phyloP scores from a whole-genome alignment of 1,140 invertebrate species.

The Drosophila repletoides region DNA sequence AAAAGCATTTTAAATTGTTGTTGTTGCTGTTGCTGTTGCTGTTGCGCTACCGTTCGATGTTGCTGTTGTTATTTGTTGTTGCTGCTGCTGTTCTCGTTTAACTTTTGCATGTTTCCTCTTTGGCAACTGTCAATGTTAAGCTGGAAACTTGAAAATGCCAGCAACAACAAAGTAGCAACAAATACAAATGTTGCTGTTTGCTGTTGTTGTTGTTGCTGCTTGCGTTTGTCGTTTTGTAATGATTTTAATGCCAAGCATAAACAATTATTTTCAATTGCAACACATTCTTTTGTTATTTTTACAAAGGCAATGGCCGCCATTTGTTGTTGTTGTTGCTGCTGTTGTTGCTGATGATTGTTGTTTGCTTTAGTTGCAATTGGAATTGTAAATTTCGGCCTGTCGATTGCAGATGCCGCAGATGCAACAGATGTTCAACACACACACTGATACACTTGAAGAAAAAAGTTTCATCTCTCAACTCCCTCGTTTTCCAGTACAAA shows the following conservation, averaged over 20 bases:
- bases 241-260: constrained; percentile 76
- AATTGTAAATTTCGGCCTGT: constrained; percentile 58
- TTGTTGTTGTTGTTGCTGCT: constrained; percentile 29
- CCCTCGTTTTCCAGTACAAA: too few species aligned
- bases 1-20: background rate
- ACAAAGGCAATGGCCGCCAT: constrained; percentile 56
- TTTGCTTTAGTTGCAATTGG: constrained; percentile 51
- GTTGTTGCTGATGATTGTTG: constrained; percentile 13
- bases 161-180: constrained; percentile 9
- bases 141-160: constrained; percentile 61
- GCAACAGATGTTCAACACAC: constrained; percentile 65
- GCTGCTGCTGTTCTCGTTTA: constrained; percentile 55
- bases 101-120: constrained; percentile 63
- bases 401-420: constrained; percentile 36
- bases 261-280: constrained; percentile 78
- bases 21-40: constrained; percentile 4
- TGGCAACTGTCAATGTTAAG: constrained; percentile 71
- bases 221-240: constrained; percentile 64
- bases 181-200: constrained; percentile 18
- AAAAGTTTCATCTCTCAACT: too few species aligned
- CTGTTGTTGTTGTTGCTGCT: constrained; percentile 16
- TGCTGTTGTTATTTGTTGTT: constrained; percentile 32
- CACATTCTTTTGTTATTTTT: constrained; percentile 71
- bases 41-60: constrained; percentile 52
- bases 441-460: too few species aligned